Base-by-base conservation (phyloP, 2,113 vertebrate genomes). In the Rhynchopsitta pachyrhyncha region DNA sequence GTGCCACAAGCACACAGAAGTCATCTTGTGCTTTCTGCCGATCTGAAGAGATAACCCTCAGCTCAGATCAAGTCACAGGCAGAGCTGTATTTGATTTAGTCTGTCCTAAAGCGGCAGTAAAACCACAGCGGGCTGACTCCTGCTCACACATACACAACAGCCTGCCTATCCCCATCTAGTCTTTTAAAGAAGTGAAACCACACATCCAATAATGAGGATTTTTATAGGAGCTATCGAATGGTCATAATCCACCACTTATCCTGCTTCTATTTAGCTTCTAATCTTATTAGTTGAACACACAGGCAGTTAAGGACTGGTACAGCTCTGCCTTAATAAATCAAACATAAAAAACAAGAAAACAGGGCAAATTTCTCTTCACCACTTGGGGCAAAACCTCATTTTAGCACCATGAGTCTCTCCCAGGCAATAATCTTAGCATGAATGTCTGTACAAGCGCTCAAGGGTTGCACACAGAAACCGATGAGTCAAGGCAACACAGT, bases 381-480 rank as follows among this genome's bases (percentile, higher is more conserved):
- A 4, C 78, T 29, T 5, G 2, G 20, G 41, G 41, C 4, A 8
- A 88, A 80, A 42, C 31, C n/a, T 86, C 29, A 7, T 49, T 31
- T 12, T 29, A 35, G 68, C 0, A 0, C 35, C 13, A 31, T 1
- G 8, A 44, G 46, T 31, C 46, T 35, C 59, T 73, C 33, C 42
- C n/a, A 3, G 0, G 3, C 57, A 76, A 17, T 18, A 8, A 23
- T 17, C 52, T 11, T 1, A 79, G 82, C 42, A 46, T 0, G 2
- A 77, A 23, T 5, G 10, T 13, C 24, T 2, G 0, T 1, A 6
- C 0, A 0, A 24, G 2, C 1, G 3, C 47, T 25, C 16, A 4
- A 1, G 28, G 78, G 24, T 0, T 5, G 7, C 11, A 33, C 7
- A 5, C 6, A 49, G 85, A 28, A 49, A 10, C 9, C 3, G 3